phyloP scores from a whole-genome alignment of 2,888 invertebrate genomes.

The Caprella mutica region DNA sequence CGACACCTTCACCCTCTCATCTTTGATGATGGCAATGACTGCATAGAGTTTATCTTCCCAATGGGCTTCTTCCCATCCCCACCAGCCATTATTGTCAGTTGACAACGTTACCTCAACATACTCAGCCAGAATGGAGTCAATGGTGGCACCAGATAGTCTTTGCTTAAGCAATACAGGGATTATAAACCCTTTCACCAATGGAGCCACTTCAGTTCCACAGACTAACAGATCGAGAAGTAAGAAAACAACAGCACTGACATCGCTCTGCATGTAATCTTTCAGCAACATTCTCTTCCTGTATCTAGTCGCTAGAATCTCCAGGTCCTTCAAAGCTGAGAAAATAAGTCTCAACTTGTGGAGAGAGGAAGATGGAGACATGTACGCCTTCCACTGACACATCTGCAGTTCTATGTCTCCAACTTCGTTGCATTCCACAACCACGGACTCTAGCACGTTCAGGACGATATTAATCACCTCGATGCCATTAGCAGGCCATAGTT shows the following conservation, averaged over 20 bases:
- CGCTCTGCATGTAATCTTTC: conserved; percentile 27
- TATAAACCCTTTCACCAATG: conserved; percentile 20
- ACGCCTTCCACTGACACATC: no score
- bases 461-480: conserved; percentile 19
- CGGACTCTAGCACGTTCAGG: conserved; percentile 16
- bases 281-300: conserved; percentile 13
- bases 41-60: conserved; percentile 34
- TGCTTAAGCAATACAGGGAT: conserved; percentile 13
- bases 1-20: conserved; percentile 20
- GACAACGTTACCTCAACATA: conserved; percentile 21
- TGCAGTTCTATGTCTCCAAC: no score
- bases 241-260: neutral
- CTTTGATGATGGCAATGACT: conserved; percentile 20
- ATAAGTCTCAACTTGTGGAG: neutral
- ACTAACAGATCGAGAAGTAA: conserved; percentile 21
- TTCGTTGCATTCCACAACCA: neutral
- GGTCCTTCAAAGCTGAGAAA: neutral
- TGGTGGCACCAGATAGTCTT: conserved; percentile 4
- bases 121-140: conserved; percentile 13
- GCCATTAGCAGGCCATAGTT: conserved; percentile 27
- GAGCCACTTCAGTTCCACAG: conserved; percentile 26
- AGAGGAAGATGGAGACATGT: neutral
- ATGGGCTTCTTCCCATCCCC: conserved; percentile 23
- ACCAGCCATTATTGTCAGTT: conserved; percentile 18
- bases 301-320: neutral